These are phyloP conservation scores for Apteryx owenii DNA, from an alignment of 2,113 vertebrate genomes.

Conservation along the genomic window DNA sequence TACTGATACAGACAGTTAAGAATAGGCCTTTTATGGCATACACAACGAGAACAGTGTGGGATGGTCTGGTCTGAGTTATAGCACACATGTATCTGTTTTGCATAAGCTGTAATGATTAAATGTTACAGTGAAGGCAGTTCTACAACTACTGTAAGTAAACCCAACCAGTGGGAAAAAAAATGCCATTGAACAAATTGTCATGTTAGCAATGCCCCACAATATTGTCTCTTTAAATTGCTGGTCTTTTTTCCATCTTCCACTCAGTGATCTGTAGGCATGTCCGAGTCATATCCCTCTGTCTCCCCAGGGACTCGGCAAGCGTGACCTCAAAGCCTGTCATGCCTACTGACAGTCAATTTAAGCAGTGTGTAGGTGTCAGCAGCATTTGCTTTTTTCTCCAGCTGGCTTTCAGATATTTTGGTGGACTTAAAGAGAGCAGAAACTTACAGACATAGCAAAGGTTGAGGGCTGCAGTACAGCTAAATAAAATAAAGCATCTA, in stretches of 20 bases:
- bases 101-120: not conserved
- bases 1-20: not conserved
- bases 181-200: not conserved
- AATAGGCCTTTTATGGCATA: not conserved
- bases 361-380: not conserved
- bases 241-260: not conserved
- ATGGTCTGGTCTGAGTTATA: not conserved
- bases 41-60: not conserved
- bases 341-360: not conserved
- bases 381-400: not conserved
- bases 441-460: not conserved
- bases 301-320: not conserved
- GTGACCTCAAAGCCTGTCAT: not conserved
- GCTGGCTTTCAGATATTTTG: not conserved
- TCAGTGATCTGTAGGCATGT: not conserved
- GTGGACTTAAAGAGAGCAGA: rapidly evolving
- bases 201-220: not conserved
- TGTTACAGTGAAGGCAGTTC: not conserved
- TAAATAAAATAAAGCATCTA: not conserved
- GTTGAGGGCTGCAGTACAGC: not conserved
- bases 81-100: not conserved
- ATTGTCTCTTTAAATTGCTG: not conserved
- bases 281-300: not conserved
- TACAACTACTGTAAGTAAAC: not conserved
- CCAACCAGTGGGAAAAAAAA: not conserved